Evolutionary conservation across 2,113 vertebrate genomes (phyloP).

Genomic region (Acinonyx jubatus): DNA sequence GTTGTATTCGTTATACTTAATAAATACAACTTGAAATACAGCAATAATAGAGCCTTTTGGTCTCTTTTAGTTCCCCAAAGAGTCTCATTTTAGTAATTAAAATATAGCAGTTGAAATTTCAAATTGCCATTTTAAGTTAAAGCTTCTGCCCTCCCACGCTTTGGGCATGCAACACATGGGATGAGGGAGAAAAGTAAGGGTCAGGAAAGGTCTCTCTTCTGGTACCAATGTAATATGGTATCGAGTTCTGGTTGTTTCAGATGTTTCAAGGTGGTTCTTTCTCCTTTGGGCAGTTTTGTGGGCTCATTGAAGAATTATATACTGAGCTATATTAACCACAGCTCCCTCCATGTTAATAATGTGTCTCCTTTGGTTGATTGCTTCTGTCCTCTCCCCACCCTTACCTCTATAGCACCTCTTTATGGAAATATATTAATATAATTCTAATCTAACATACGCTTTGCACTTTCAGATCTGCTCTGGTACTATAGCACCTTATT

Average conservation of each 20-base stretch:
- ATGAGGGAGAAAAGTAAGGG: not conserved
- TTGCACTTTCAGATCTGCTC: not conserved
- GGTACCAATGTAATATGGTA: not conserved
- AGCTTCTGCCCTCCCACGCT: not conserved
- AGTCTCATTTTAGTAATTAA: not conserved
- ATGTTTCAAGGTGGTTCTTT: not conserved
- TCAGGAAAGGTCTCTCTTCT: not conserved
- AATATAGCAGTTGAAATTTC: constrained; percentile 31
- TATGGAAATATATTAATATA: not conserved
- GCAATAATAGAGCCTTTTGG: not conserved
- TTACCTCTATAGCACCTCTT: not conserved
- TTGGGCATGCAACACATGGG: not conserved
- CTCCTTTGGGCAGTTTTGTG: not conserved
- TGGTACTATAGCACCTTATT: not conserved
- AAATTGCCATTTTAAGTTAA: not conserved
- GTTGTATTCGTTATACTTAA: not conserved
- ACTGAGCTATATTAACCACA: not conserved
- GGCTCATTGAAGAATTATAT: not conserved
- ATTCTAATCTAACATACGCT: not conserved
- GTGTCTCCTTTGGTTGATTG: not conserved
- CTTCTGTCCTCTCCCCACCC: not conserved
- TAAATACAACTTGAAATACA: not conserved
- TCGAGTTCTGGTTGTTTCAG: not conserved
- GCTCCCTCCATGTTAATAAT: not conserved
- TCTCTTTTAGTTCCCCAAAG: not conserved